Evolutionary conservation across 2,113 vertebrate species (phyloP).

Genomic region (Pionites leucogaster): DNA sequence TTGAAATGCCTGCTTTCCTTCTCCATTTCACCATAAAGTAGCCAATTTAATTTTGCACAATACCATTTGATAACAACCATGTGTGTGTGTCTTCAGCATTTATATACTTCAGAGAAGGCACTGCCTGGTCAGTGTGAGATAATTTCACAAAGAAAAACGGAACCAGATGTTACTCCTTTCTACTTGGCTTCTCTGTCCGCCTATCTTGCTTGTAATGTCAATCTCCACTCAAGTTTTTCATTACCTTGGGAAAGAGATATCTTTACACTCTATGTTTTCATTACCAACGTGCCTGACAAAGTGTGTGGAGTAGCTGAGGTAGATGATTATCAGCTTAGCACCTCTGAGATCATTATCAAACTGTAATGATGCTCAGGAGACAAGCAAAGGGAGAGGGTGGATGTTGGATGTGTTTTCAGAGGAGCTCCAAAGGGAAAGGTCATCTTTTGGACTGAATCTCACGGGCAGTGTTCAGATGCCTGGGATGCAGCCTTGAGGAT

Average conservation of each 20-base stretch:
- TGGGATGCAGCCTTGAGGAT: neutral
- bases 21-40: slow-evolving; percentile 79
- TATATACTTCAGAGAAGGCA: slow-evolving; percentile 79
- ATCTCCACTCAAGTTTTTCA: slow-evolving; percentile 57
- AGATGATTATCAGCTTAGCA: slow-evolving; percentile 65
- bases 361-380: neutral
- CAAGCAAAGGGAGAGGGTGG: neutral
- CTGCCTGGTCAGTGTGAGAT: slow-evolving; percentile 81
- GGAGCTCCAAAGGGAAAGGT: neutral
- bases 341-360: slow-evolving; percentile 37
- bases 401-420: neutral
- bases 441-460: neutral
- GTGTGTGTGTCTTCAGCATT: slow-evolving; percentile 77
- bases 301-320: slow-evolving; percentile 28
- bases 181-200: slow-evolving; percentile 48
- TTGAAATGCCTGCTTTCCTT: slow-evolving; percentile 76
- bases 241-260: slow-evolving; percentile 60
- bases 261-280: slow-evolving; percentile 44
- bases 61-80: slow-evolving; percentile 82
- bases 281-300: slow-evolving; percentile 34
- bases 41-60: slow-evolving; percentile 82
- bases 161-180: slow-evolving; percentile 79
- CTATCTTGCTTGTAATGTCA: slow-evolving; percentile 62
- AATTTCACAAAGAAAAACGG: slow-evolving; percentile 76
- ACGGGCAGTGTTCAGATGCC: fast-evolving